These are phyloP conservation scores for Rhodeus uyekii DNA, from an alignment of 2,797 vertebrate species.

Conservation along the genomic window DNA sequence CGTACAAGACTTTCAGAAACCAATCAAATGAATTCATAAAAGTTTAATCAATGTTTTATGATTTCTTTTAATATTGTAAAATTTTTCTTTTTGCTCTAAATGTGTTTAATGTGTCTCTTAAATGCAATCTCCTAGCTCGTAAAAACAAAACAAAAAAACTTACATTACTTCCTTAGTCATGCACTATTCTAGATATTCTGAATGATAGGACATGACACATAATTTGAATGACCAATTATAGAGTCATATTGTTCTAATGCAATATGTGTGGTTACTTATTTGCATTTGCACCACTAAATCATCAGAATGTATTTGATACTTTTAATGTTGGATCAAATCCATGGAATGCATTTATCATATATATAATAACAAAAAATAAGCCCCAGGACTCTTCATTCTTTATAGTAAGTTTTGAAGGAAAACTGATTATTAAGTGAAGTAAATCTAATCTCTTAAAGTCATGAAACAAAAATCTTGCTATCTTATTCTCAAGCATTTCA, in stretches of 20 bases:
- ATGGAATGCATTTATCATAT: background rate
- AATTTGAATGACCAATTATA: background rate
- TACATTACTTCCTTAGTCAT: no score
- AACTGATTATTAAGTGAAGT: background rate
- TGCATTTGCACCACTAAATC: background rate
- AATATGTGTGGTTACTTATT: background rate
- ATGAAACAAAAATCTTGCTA: background rate
- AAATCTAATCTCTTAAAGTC: background rate
- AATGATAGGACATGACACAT: background rate
- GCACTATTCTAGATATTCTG: background rate
- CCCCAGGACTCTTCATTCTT: background rate
- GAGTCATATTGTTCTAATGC: background rate
- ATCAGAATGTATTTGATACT: background rate
- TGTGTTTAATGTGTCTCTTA: no score
- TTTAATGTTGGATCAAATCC: background rate
- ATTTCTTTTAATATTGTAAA: background rate
- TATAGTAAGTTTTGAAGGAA: background rate
- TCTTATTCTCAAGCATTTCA: background rate
- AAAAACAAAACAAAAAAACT: background rate
- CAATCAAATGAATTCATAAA: background rate
- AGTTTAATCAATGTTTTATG: background rate
- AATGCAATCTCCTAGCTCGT: background rate
- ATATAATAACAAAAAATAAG: no score
- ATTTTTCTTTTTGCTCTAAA: no score
- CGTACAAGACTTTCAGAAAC: no score